Evolutionary conservation across 2,888 invertebrate genomes (phyloP).

Genomic region (Melanostoma scalare): DNA sequence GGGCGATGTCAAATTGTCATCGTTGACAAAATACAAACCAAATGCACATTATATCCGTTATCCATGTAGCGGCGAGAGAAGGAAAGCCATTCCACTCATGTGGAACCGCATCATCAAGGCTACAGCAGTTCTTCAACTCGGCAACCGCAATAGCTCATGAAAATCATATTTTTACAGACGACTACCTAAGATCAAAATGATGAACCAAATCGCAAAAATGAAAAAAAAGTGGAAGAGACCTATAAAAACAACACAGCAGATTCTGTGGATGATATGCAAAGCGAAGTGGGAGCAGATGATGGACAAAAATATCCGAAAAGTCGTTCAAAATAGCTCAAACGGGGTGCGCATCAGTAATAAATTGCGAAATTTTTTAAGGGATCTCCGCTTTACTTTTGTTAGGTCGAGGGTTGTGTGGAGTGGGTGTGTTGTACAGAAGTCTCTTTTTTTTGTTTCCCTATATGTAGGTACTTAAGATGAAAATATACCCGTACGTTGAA

Average conservation of each 20-base stretch:
- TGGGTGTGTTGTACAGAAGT: conserved; percentile 42
- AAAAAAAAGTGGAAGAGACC: neutral
- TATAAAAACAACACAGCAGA: neutral
- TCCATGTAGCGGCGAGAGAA: neutral
- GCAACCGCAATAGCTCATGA: conserved; percentile 42
- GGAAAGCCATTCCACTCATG: conserved; percentile 40
- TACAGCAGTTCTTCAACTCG: conserved; percentile 25
- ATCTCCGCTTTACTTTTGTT: conserved; percentile 3
- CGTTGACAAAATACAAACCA: conserved; percentile 66
- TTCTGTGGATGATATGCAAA: conserved; percentile 19
- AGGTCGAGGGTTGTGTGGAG: conserved; percentile 53
- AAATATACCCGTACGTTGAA: conserved; percentile 39
- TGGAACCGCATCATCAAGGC: conserved; percentile 64
- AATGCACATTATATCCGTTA: conserved; percentile 60
- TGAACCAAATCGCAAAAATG: conserved; percentile 5
- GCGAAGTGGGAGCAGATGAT: conserved; percentile 49
- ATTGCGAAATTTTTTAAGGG: conserved; percentile 21
- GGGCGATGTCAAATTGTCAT: conserved; percentile 34
- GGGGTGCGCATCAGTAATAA: conserved; percentile 26
- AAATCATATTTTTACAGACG: conserved; percentile 47
- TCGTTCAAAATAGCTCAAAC: conserved; percentile 51
- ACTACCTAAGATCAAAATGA: conserved; percentile 54
- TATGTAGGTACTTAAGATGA: conserved; percentile 22
- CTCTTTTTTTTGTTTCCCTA: conserved; percentile 16
- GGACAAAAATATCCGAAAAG: conserved; percentile 63